Base-by-base conservation (phyloP, 2,888 invertebrate genomes). In the Cephalotes varians region DNA sequence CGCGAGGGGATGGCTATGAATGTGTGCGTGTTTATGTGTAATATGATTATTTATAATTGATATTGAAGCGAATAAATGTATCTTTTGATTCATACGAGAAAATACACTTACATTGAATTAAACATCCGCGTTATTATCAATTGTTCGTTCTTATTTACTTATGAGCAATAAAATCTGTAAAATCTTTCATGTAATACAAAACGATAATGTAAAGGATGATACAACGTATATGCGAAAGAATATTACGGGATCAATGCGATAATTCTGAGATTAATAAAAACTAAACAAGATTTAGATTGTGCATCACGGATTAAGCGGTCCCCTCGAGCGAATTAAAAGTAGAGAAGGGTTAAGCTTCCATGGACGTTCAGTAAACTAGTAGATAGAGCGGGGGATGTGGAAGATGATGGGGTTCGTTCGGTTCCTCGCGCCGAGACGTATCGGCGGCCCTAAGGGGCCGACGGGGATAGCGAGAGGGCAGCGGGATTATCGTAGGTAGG, bases 401-500 rank as follows among this genome's bases (percentile, higher is more conserved):
- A 49, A 25, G 49, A 40, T 2, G 49, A 25, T 21, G 60, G 15
- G 69, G 6, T 25, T 40, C 9, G 31, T 21, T 37, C 4, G 54
- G 40, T 6, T 67, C 28, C 25, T 56, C 54, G 40, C 37, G 12
- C 12, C 21, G 40, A 31, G 56, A 76, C 54, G 31, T 49, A 64
- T 64, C 44, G 51, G 12, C 77, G 49, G 28, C 40, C 54, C 21
- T 56, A 25, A 37, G 58, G 49, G 69, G 25, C 6, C 31, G 44
- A 56, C 5, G 40, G 12, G 72, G 28, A 1, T 40, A 40, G 44
- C n/a, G 18, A 62, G 25, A 69, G 81, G 37, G 34, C 47, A 31
- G 25, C 21, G 47, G 72, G 81, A 84, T 84, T 82, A 84, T 40
- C n/a, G 58, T 40, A 58, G 72, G 28, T 31, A 58, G 73, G 58